Percentiles rank a stretch among this genome's conserved stretches.
Conservation (phyloP, 2,797 vertebrate genomes). For the Xyrichtys novacula region DNA sequence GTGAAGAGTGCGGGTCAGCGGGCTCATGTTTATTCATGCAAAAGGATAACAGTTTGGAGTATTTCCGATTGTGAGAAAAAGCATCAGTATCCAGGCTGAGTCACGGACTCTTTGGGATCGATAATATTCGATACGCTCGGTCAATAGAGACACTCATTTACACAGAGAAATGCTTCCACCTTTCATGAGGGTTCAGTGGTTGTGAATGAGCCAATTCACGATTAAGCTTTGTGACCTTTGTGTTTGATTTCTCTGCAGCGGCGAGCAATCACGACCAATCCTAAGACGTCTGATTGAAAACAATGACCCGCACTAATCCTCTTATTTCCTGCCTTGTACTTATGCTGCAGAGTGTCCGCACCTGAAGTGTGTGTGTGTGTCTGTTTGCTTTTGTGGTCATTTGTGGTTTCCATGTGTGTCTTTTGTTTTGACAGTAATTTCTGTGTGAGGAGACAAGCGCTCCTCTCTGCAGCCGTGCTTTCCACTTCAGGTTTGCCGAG, state of each 20-base stretch:
- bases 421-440: slow-evolving; percentile 45
- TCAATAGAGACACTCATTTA: slow-evolving; percentile 49
- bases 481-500: slow-evolving; percentile 49
- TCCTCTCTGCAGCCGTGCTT: slow-evolving; percentile 30
- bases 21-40: slow-evolving; percentile 19
- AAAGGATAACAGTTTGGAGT: slow-evolving; percentile 24
- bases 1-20: slow-evolving; percentile 48
- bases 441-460: neutral
- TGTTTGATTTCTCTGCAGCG: slow-evolving; percentile 47
- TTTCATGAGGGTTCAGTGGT: slow-evolving; percentile 22
- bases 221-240: slow-evolving; percentile 58
- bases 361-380: slow-evolving; percentile 32
- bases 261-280: slow-evolving; percentile 53
- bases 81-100: neutral
- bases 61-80: slow-evolving; percentile 31
- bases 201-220: slow-evolving; percentile 35
- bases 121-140: slow-evolving; percentile 57
- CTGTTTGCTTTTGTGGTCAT: slow-evolving; percentile 21
- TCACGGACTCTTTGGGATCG: slow-evolving; percentile 33
- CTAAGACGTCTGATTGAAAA: slow-evolving; percentile 65
- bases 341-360: slow-evolving; percentile 56
- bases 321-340: slow-evolving; percentile 72
- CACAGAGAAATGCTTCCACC: neutral
- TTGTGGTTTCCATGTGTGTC: neutral
- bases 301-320: slow-evolving; percentile 64